Evolutionary conservation across 2,888 invertebrate genomes (phyloP), one percentile per base, ranked within the genome.

Genomic region (Diabrotica balteata): DNA sequence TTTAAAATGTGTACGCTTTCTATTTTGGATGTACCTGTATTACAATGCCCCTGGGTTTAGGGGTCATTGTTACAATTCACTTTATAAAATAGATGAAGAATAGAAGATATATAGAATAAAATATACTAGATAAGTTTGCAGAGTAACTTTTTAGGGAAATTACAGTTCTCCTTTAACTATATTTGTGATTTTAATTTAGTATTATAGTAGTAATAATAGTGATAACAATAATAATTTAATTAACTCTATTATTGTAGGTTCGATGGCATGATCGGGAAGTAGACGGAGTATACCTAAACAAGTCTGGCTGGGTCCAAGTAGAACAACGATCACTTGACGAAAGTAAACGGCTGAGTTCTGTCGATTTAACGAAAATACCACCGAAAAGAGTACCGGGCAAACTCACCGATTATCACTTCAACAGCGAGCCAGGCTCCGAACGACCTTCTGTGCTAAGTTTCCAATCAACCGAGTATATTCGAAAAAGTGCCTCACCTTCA

Each of bases 301-400:
- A 86, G 67, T 87, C 87, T 0, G 87, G 87, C 7, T 87, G 87
- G 87, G 87, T 87, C 3, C 85, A 86, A 78, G 88, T 88, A 2
- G 87, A 88, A 69, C 88, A 87, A 71, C 79, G 87, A 54, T 87
- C 87, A 0, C 75, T 87, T 43, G 88, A 88, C 72, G 87, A 87
- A 60, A 86, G 85, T 71, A 82, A 60, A 60, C 59, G 66, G 9
- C 50, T 55, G 6, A 66, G 50, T 55, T 17, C 66, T 1, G 55
- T 22, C 0, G 60, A 60, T 8, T 10, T 50, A 32, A 43, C 54
- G 8, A 43, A 53, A 32, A 8, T 54, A 86, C 53, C 57, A 9
- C 43, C 62, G 7, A 60, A 60, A 55, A n/a, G 44, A 42, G 82
- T 85, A 3, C 84, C 84, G 9, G 84, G 87, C 4, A 86, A 86